Evolutionary conservation across 64 coral and sea anemone genomes (phyloP).

Genomic region (Dendronephthya gigantea): DNA sequence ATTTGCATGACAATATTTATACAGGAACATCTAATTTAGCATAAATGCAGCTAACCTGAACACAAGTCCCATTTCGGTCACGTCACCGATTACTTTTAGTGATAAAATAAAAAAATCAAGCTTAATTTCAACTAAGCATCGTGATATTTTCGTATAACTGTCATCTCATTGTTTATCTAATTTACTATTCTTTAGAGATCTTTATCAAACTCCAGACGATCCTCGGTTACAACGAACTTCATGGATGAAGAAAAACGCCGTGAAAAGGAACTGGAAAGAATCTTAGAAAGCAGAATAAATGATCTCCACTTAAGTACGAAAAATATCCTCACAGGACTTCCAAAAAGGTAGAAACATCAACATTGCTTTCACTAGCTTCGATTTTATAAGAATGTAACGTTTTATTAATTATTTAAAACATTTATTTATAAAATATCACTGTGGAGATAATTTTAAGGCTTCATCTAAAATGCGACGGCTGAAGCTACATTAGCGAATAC

Average conservation of each 20-base stretch:
- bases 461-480: too few species aligned
- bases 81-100: too few species aligned
- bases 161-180: not conserved
- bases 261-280: slow-evolving; percentile 11
- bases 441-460: too few species aligned
- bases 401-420: not conserved
- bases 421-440: not conserved
- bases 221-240: not conserved
- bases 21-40: too few species aligned
- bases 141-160: too few species aligned
- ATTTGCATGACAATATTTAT: too few species aligned
- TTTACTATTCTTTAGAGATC: not conserved
- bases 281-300: not conserved
- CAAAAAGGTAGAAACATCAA: not conserved
- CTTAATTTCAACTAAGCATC: too few species aligned
- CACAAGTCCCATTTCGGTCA: too few species aligned
- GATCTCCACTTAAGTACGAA: not conserved
- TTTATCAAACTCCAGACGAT: not conserved
- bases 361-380: not conserved
- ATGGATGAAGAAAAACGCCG: not conserved
- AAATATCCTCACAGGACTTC: not conserved
- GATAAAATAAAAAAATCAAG: too few species aligned
- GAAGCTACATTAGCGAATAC: too few species aligned
- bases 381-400: not conserved
- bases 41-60: too few species aligned